Evolutionary conservation across 2,888 invertebrate genomes (phyloP), one percentile per base, ranked within the genome.

Genomic region (Cephus pygmeus): DNA sequence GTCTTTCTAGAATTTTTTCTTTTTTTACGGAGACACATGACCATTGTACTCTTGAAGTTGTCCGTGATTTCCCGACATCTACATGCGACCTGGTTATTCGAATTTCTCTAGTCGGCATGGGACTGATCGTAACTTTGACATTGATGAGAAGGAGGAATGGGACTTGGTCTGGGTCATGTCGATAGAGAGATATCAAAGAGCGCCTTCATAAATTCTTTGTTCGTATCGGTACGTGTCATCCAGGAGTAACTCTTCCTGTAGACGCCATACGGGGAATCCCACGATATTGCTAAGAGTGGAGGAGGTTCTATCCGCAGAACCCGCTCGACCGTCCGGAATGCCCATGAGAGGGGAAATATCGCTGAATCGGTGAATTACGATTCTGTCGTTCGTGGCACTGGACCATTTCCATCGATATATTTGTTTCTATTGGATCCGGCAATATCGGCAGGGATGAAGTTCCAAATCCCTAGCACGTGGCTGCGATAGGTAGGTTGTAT

Each of bases 141-240:
- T 56, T 56, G 40, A 56, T 2, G 9, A 56, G 56, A 56, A 23
- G 6, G 23, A 23, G 56, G 23, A 56, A 56, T 23, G 56, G 56
- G 56, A 56, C 9, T 56, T 56, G 56, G 9, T 56, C 9, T 23
- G 79, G 78, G 81, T 83, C 83, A 82, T 81, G 79, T 81, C 84
- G 83, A 85, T 85, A 83, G 84, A 86, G 86, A 87, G 86, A 85
- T 84, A 85, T 85, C 85, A 82, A 84, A 85, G 82, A 86, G 83
- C 85, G 83, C 81, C 82, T 85, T 84, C 84, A 83, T 85, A 86
- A 86, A 86, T 86, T 86, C 81, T 81, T 80, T 82, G 83, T 83
- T 81, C 81, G 77, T 56, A 82, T 81, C 79, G 76, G 79, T 79
- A 83, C 80, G 81, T 77, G 81, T 81, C 81, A 78, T 77, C 76